Base-by-base conservation (phyloP, 2,113 vertebrate genomes). In the Mionectes macconnelli region DNA sequence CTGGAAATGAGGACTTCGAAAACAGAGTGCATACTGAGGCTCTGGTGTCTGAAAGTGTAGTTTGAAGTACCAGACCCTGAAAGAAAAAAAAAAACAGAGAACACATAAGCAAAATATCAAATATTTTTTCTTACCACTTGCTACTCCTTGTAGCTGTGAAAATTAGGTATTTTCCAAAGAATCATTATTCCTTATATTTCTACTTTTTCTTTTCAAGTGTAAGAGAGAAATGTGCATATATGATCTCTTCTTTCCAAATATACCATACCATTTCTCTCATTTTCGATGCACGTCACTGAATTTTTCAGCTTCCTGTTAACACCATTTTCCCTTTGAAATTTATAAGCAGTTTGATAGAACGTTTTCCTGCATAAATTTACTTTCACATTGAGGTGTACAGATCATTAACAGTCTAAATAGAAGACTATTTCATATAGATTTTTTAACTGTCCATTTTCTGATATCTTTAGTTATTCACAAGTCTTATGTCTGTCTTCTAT, bases 211-310 rank as follows among this genome's bases (percentile, higher is more conserved):
- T 70, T 75, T 57, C 3, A 17, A 31, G 9, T 3, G 4, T 72
- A 81, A 70, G 59, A 89, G 37, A 81, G 13, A 88, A 85, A 73
- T 60, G 24, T 68, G 53, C 30, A 49, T 76, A 59, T 52, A 64
- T 83, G 56, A 52, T 60, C 33, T 85, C 57, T 75, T 75, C 52
- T 92, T 92, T 90, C 72, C 80, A 66, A 85, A 89, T 73, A 89
- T 44, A 69, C 14, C 22, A 53, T 27, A 47, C 10, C 3, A 1
- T 66, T 91, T 68, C 30, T 89, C 22, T 80, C 16, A 62, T 84
- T 94, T 92, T 66, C 20, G 23, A 31, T 73, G 28, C 23, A 80
- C 62, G 52, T 57, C 67, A 69, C 53, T 2, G 2, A 79, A 52
- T 88, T 86, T 50, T 90, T 73, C 33, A 68, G 21, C 35, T 86